These are phyloP conservation scores for Liolophura sinensis DNA, from an alignment of 1,140 invertebrate genomes.

Conservation along the genomic window DNA sequence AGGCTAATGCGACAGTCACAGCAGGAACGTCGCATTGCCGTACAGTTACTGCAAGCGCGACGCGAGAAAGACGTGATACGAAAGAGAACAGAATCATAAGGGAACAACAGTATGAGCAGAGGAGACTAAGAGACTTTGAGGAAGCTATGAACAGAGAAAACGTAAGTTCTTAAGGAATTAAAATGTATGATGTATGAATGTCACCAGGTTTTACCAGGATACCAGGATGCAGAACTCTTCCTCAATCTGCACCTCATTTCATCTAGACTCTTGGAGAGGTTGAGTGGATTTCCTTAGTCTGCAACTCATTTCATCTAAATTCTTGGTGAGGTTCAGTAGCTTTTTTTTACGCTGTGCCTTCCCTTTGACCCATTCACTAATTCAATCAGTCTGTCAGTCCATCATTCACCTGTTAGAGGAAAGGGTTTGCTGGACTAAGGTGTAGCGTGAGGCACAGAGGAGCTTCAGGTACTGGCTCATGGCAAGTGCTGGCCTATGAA, in stretches of 20 bases:
- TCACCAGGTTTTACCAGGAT: neutral
- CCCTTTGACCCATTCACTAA: no score
- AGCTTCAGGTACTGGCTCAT: no score
- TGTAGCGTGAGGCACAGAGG: no score
- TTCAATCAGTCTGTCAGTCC: no score
- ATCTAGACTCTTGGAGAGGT: no score
- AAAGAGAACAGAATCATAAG: slow-evolving; percentile 51
- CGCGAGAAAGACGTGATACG: slow-evolving; percentile 58
- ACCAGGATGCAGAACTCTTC: neutral
- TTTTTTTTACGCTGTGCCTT: no score
- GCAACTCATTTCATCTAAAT: no score
- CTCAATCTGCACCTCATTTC: no score
- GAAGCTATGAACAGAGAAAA: slow-evolving; percentile 57
- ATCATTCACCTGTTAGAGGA: no score
- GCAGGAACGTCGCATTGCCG: slow-evolving; percentile 57
- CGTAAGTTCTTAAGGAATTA: slow-evolving; percentile 29
- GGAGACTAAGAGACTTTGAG: slow-evolving; percentile 54
- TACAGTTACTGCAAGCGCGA: slow-evolving; percentile 56
- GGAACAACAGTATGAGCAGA: slow-evolving; percentile 55
- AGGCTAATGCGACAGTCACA: slow-evolving; percentile 58
- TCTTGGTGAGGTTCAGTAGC: no score
- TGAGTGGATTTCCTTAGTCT: neutral
- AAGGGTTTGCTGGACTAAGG: no score
- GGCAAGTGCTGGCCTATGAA: no score
- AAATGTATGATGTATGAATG: neutral